These are phyloP conservation scores for Galagoides demidoff DNA, from an alignment of 2,797 vertebrate genomes.

Conservation along the genomic window DNA sequence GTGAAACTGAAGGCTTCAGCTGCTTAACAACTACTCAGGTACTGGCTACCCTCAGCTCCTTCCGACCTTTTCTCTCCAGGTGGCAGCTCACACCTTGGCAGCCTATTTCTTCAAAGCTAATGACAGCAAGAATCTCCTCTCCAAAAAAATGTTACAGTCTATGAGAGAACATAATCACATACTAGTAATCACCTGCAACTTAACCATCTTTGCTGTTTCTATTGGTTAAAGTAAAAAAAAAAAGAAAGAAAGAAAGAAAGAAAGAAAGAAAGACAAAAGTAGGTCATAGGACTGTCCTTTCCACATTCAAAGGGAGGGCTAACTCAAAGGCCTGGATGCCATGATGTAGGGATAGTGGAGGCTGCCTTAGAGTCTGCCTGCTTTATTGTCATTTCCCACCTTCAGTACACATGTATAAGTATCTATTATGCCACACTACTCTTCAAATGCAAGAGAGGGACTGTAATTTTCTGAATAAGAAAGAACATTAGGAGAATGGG, in stretches of 20 bases:
- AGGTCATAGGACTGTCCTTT: background rate
- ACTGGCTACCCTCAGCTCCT: background rate
- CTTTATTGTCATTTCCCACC: background rate
- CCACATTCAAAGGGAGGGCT: background rate
- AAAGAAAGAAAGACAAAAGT: background rate
- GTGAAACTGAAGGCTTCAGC: background rate
- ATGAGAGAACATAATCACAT: background rate
- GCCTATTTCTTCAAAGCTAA: slow-evolving; percentile 10
- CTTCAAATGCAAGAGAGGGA: background rate
- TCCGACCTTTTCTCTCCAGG: background rate
- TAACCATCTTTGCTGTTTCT: background rate
- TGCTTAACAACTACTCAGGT: background rate
- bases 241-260: too few species aligned
- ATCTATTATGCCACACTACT: background rate
- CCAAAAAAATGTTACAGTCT: background rate
- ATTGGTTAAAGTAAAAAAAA: background rate
- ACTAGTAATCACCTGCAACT: background rate
- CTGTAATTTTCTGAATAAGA: background rate
- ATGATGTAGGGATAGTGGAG: background rate
- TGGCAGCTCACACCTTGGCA: background rate
- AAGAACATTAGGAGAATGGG: background rate
- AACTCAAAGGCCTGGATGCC: background rate
- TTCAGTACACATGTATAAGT: background rate
- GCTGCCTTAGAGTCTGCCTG: background rate
- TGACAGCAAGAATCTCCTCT: background rate